These are phyloP conservation scores for Stichodactyla helianthus DNA, from an alignment of 64 coral and sea anemone species.

Conservation along the genomic window DNA sequence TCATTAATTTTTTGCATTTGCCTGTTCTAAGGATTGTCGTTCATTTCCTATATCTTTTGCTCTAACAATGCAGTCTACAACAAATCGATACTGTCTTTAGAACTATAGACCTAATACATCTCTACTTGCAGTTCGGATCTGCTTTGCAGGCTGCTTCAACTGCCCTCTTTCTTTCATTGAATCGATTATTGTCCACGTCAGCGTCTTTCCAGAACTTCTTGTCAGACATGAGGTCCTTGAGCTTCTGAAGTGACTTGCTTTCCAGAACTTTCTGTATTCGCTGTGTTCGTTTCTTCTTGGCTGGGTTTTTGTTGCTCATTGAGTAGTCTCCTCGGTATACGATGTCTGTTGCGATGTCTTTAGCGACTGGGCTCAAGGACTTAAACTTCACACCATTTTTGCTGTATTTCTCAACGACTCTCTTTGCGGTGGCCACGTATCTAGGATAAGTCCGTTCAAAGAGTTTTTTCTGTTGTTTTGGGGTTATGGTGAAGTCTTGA, in stretches of 20 bases:
- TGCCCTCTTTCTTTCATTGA: neutral
- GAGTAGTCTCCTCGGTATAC: slow-evolving; percentile 8
- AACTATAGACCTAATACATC: neutral
- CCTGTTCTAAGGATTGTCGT: too few relatives aligned
- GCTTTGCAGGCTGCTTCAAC: neutral
- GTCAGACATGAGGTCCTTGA: neutral
- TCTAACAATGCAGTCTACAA: neutral
- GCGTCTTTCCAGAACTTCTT: neutral
- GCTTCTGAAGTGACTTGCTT: neutral
- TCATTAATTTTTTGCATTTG: too few relatives aligned
- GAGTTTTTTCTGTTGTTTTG: slow-evolving; percentile 12
- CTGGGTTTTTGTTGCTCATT: neutral
- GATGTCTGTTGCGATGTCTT: slow-evolving; percentile 12
- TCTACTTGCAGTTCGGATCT: slow-evolving; percentile 11
- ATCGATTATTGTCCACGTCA: neutral
- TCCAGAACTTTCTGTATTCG: slow-evolving; percentile 13
- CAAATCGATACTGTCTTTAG: neutral
- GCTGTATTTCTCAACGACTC: neutral
- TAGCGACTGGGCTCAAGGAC: neutral
- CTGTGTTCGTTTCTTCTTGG: neutral
- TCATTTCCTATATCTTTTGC: too few relatives aligned
- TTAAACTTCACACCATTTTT: neutral
- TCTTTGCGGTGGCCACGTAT: neutral
- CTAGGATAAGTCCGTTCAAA: neutral
- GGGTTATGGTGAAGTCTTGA: neutral